Evolutionary conservation across 2,797 vertebrate species (phyloP).

Genomic region (Pteropus rufus): DNA sequence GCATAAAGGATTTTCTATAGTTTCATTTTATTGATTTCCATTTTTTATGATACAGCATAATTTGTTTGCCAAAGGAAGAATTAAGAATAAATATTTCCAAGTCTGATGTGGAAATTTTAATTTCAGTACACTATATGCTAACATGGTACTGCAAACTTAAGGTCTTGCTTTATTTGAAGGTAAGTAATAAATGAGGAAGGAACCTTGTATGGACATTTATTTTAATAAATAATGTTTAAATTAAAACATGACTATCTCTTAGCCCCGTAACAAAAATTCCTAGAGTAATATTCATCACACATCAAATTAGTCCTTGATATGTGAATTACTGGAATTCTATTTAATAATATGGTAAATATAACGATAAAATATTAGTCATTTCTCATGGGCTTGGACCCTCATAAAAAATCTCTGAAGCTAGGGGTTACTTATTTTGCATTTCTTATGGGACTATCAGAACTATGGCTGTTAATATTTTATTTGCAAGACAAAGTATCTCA

Average conservation of each 20-base stretch:
- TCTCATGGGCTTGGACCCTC: not conserved
- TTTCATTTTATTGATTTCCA: not conserved
- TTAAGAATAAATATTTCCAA: not conserved
- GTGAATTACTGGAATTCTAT: not conserved
- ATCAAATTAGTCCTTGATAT: not conserved
- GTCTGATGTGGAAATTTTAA: not conserved
- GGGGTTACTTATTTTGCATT: not conserved
- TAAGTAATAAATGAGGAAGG: not conserved
- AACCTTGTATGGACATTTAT: not conserved
- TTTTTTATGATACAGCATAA: not conserved
- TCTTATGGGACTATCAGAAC: not conserved
- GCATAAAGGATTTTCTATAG: not conserved
- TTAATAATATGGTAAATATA: not conserved
- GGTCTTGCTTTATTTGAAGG: not conserved
- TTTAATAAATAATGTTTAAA: not conserved
- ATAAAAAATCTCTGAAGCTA: not conserved
- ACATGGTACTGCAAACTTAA: not conserved
- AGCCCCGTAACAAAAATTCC: not conserved
- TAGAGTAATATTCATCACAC: not conserved
- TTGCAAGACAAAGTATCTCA: not conserved
- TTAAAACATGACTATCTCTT: not conserved
- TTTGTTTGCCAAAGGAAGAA: not conserved
- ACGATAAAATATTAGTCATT: not conserved
- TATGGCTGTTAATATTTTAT: not conserved
- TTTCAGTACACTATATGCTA: not conserved